Conservation (phyloP, 2,113 vertebrate species). For the Poeciliopsis prolifica region DNA sequence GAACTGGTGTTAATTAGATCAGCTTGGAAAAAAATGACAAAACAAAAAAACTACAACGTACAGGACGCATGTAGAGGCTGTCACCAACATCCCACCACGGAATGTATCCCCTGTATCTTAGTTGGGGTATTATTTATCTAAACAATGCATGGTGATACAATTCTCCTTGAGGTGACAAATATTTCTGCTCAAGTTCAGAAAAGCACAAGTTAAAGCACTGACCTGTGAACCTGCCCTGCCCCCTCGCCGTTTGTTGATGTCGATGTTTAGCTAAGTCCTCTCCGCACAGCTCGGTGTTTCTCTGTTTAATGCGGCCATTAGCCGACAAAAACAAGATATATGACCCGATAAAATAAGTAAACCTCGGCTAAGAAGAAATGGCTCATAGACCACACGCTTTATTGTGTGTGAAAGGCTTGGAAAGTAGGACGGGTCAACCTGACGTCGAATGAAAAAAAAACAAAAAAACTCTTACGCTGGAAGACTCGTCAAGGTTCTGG, state of each 20-base stretch:
- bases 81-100: conserved; percentile 4
- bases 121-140: background rate
- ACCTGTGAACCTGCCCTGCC: conserved; percentile 50
- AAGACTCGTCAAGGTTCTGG: conserved; percentile 37
- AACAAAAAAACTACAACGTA: background rate
- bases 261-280: conserved; percentile 34
- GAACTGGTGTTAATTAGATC: conserved; percentile 6
- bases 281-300: background rate
- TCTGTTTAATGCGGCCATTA: background rate
- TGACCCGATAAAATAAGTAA: background rate
- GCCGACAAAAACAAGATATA: background rate
- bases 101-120: too few species aligned
- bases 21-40: background rate
- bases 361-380: background rate
- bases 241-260: conserved; percentile 46
- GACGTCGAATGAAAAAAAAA: conserved; percentile 6
- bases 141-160: background rate
- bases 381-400: background rate
- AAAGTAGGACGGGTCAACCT: background rate
- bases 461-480: conserved; percentile 3
- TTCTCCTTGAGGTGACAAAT: background rate
- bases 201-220: conserved; percentile 1
- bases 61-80: background rate
- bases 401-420: background rate
- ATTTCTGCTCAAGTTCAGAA: conserved; percentile 1